These are phyloP conservation scores for Tetranychus urticae DNA, from an alignment of 1,140 invertebrate genomes.

Conservation along the genomic window DNA sequence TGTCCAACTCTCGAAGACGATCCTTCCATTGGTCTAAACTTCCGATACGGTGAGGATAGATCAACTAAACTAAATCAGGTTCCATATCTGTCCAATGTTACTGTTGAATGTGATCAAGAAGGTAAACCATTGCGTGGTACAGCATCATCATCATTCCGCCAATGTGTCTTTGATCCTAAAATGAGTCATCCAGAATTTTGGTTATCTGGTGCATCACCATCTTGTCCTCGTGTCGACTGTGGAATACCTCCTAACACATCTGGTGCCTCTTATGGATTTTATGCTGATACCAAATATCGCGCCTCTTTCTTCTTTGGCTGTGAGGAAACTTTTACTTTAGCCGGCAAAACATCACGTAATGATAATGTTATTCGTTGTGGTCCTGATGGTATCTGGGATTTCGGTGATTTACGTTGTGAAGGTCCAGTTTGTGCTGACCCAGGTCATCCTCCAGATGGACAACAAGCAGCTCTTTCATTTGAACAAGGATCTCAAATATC, in stretches of 20 bases:
- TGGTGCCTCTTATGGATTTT: slow-evolving; percentile 71
- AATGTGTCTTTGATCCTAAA: slow-evolving; percentile 81
- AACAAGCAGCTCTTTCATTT: slow-evolving; percentile 65
- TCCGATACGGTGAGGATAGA: slow-evolving; percentile 23
- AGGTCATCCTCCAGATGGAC: slow-evolving; percentile 68
- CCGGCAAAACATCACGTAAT: slow-evolving; percentile 65
- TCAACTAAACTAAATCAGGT: slow-evolving; percentile 55
- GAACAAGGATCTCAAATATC: slow-evolving; percentile 70
- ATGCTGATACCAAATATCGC: slow-evolving; percentile 57
- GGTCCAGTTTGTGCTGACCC: slow-evolving; percentile 87
- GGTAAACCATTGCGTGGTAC: slow-evolving; percentile 53
- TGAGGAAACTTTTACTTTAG: slow-evolving; percentile 79
- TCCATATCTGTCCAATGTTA: slow-evolving; percentile 69
- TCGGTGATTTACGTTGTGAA: slow-evolving; percentile 81
- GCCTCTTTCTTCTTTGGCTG: slow-evolving; percentile 88
- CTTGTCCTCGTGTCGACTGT: slow-evolving; percentile 58
- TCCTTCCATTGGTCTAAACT: slow-evolving; percentile 52
- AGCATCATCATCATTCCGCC: slow-evolving; percentile 52
- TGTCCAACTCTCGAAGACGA: slow-evolving; percentile 71
- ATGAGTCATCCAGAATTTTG: slow-evolving; percentile 70
- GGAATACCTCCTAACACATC: slow-evolving; percentile 59
- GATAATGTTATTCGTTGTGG: slow-evolving; percentile 79
- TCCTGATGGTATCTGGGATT: slow-evolving; percentile 82
- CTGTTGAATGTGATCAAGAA: slow-evolving; percentile 45
- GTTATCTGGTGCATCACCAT: slow-evolving; percentile 58